phyloP scores from a whole-genome alignment of 92 coral and sea anemone genomes.

The Porites rus region DNA sequence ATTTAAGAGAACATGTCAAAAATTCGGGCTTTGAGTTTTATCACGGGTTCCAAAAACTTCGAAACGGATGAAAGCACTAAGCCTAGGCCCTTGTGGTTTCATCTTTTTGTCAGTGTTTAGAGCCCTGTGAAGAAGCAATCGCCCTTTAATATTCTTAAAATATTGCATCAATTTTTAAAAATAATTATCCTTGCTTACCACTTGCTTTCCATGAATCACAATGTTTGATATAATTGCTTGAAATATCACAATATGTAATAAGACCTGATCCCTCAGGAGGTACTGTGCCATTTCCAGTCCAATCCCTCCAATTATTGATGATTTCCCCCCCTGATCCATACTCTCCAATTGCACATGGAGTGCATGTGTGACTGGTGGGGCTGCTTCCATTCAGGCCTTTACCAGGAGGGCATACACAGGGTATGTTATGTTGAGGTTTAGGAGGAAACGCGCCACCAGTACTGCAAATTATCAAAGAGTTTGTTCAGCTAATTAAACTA shows the following conservation, averaged over 20 bases:
- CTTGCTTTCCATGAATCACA: constrained; percentile 83
- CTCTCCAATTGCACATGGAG: constrained; percentile 46
- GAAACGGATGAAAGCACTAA: too few relatives aligned
- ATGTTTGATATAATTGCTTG: constrained; percentile 57
- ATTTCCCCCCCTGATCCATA: constrained; percentile 85
- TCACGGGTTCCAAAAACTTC: too few relatives aligned
- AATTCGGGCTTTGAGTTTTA: too few relatives aligned
- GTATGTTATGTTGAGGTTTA: constrained; percentile 7
- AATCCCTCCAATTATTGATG: constrained; percentile 74
- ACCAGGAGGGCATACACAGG: constrained; percentile 80
- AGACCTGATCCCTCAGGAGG: constrained; percentile 77
- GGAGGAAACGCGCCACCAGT: background rate
- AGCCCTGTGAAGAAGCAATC: too few relatives aligned
- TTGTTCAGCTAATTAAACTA: background rate
- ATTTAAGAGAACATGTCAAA: too few relatives aligned
- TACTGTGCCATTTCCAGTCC: constrained; percentile 80
- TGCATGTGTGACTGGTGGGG: constrained; percentile 11
- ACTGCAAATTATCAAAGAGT: constrained; percentile 9
- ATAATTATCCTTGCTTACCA: constrained; percentile 48
- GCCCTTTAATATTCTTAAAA: too few relatives aligned
- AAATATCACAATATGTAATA: constrained; percentile 71
- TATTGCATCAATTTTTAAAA: too few relatives aligned
- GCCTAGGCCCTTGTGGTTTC: too few relatives aligned
- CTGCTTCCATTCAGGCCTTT: constrained; percentile 45
- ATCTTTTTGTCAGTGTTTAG: too few relatives aligned